Percentiles rank a stretch among this genome's conserved stretches.
Conservation (phyloP, 2,113 vertebrate genomes). For the Mandrillus leucophaeus region DNA sequence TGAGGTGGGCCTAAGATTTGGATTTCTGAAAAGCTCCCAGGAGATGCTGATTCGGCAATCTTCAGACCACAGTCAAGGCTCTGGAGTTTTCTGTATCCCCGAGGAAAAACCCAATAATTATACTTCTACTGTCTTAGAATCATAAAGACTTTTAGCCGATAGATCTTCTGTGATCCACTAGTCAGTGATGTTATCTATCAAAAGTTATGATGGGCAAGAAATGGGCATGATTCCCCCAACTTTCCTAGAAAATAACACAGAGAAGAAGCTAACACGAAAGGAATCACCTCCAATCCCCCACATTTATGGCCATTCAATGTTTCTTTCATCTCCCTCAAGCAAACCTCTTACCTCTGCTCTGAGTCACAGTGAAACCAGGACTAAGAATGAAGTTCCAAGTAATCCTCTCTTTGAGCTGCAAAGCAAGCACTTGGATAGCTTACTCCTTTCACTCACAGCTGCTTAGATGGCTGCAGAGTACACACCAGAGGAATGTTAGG, state of each 20-base stretch:
- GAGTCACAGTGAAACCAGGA: neutral
- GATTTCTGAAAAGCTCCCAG: neutral
- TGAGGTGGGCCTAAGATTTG: neutral
- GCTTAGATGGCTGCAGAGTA: neutral
- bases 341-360: neutral
- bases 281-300: neutral
- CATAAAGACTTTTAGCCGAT: neutral
- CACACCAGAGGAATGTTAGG: neutral
- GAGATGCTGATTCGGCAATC: neutral
- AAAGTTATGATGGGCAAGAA: neutral
- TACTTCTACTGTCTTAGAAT: neutral
- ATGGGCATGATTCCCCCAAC: neutral
- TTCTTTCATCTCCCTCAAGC: neutral
- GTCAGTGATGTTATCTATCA: neutral
- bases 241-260: neutral
- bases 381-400: neutral
- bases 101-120: neutral
- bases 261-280: neutral
- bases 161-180: neutral
- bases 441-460: neutral
- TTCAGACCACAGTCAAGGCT: neutral
- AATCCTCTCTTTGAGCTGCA: neutral
- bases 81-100: neutral
- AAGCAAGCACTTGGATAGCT: neutral
- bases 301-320: neutral